Conservation (phyloP, 2,113 vertebrate genomes). For the Rhagologus leucostigma region DNA sequence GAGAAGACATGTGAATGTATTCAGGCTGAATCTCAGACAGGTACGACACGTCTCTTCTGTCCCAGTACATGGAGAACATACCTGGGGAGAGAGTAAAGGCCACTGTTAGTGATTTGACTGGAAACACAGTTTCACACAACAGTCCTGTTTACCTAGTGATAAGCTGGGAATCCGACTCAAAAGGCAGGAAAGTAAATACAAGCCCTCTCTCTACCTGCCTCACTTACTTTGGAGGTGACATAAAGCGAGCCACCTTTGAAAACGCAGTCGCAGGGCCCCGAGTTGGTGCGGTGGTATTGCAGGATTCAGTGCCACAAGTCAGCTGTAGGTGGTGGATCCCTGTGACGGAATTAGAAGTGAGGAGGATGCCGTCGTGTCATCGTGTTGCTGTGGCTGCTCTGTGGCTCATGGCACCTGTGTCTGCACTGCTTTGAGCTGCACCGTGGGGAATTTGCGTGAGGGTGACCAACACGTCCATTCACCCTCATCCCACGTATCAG, state of each 20-base stretch:
- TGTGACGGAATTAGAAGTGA: neutral
- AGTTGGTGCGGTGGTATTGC: neutral
- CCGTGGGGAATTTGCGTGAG: neutral
- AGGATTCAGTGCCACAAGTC: neutral
- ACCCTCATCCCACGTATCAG: neutral
- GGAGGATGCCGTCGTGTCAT: neutral
- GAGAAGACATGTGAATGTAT: slow-evolving; percentile 87
- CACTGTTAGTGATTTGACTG: neutral
- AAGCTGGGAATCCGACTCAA: neutral
- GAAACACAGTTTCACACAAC: neutral
- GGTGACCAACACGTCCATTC: neutral
- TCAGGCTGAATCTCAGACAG: slow-evolving; percentile 89
- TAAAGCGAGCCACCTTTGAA: neutral
- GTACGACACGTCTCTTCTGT: slow-evolving; percentile 63
- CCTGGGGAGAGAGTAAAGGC: neutral
- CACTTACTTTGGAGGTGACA: neutral
- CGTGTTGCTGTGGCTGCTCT: neutral
- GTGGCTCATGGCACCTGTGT: neutral
- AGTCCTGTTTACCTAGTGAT: neutral
- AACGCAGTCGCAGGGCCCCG: neutral
- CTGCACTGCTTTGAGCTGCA: neutral
- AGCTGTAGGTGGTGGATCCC: neutral
- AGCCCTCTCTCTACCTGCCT: neutral
- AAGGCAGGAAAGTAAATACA: neutral
- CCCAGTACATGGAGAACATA: neutral